phyloP scores from a whole-genome alignment of 2,113 vertebrate species.

The Burhinus oedicnemus region DNA sequence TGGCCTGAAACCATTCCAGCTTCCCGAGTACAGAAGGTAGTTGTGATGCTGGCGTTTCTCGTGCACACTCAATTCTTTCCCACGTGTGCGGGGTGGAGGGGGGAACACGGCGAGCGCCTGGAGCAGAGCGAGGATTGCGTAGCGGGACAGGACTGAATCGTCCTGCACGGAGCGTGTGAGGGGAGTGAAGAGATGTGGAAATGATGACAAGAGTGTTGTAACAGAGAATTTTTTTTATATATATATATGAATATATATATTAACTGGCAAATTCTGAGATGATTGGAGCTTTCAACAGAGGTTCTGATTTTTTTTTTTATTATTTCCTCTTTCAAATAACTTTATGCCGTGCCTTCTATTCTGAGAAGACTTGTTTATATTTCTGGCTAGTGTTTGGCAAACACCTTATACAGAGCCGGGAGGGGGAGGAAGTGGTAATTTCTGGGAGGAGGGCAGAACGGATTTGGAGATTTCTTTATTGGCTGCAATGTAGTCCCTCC shows the following conservation, averaged over 20 bases:
- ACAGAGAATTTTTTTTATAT: conserved; percentile 47
- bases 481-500: conserved; percentile 71
- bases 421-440: conserved; percentile 70
- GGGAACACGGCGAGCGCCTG: neutral
- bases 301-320: conserved; percentile 49
- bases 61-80: neutral
- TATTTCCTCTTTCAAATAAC: conserved; percentile 61
- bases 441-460: conserved; percentile 66
- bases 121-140: conserved; percentile 3
- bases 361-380: conserved; percentile 79
- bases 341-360: conserved; percentile 76
- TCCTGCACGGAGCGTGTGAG: neutral
- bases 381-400: conserved; percentile 70
- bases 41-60: conserved; percentile 38
- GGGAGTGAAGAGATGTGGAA: conserved; percentile 22
- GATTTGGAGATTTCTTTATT: conserved; percentile 59
- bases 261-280: conserved; percentile 60
- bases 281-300: conserved; percentile 62
- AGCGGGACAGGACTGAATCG: neutral
- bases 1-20: conserved; percentile 60
- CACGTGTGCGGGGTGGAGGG: neutral
- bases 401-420: conserved; percentile 41
- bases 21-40: conserved; percentile 30
- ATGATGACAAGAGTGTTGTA: conserved; percentile 16
- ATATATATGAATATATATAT: conserved; percentile 60